Base-by-base conservation (phyloP, 2,888 invertebrate species). In the Pinctada fucata region DNA sequence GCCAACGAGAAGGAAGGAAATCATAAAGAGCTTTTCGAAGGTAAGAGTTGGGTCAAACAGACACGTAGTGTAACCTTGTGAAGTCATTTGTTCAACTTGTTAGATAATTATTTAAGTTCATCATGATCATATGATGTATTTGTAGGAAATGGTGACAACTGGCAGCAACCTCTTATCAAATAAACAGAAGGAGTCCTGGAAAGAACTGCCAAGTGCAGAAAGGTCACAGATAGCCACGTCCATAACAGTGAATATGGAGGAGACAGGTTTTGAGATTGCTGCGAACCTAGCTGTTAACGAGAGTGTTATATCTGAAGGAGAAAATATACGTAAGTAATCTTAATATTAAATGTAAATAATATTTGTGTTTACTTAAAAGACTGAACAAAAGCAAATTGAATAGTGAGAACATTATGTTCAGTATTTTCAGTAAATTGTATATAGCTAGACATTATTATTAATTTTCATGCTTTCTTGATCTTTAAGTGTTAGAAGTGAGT, bases 181-280 rank as follows among this genome's bases (percentile, higher is more conserved):
- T 47, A 88, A 89, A 13, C 90, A 91, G 81, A 79, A 83, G 31
- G 82, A 83, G 4, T 90, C 92, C 0, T 93, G 93, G 93, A 83
- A 88, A 45, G 89, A 89, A 76, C 82, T 93, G 68, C 85, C 87
- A 6, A 79, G 83, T 16, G 76, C 81, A 8, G 85, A 88, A 48
- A 88, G 91, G 58, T 87, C 88, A 76, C 84, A 88, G 72, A 90
- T 91, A 1, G 91, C 92, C 5, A 91, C 91, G 2, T 85, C 88
- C 0, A 83, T 93, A 48, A 84, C 92, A 50, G 85, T 87, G 63
- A 88, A 88, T 49, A 86, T 92, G 83, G 92, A 93, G 83, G 88
- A 89, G 76, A 90, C 90, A 79, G 92, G 92, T 2, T 88, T 90
- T 78, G 83, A 91, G 66, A 83, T 92, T 47, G 92, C 92, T 5